phyloP scores from a whole-genome alignment of 2,888 invertebrate genomes.

The Hyposoter didymator region DNA sequence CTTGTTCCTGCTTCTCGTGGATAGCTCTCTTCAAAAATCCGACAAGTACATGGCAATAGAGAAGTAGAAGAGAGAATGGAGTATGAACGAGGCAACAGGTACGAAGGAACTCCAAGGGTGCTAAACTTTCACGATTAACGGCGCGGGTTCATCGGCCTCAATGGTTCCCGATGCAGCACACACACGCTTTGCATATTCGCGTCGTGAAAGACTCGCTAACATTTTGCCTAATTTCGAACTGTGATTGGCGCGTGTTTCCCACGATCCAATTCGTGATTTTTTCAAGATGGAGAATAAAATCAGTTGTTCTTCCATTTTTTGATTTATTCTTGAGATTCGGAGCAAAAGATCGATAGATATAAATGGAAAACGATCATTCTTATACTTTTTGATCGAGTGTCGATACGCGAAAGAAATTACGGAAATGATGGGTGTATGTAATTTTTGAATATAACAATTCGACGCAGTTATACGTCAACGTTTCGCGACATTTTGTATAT shows the following conservation, averaged over 20 bases:
- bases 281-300: neutral
- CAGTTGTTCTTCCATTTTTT: neutral
- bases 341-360: neutral
- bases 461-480: neutral
- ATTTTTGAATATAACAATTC: too few relatives aligned
- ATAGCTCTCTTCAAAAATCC: neutral
- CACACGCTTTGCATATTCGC: constrained; percentile 14
- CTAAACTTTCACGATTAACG: constrained; percentile 59
- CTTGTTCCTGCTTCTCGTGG: neutral
- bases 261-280: neutral
- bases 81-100: constrained; percentile 55
- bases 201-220: constrained; percentile 23
- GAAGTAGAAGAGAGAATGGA: neutral
- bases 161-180: constrained; percentile 32
- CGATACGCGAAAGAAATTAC: neutral
- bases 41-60: neutral
- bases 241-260: neutral
- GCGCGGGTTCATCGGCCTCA: constrained; percentile 18
- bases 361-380: neutral
- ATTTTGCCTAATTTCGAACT: constrained; percentile 34
- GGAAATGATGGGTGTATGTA: neutral
- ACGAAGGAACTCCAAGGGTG: constrained; percentile 36
- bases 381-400: neutral
- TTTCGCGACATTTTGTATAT: neutral
- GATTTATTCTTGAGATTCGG: neutral